Base-by-base conservation (phyloP, 2,113 vertebrate species). In the Saccopteryx leptura region DNA sequence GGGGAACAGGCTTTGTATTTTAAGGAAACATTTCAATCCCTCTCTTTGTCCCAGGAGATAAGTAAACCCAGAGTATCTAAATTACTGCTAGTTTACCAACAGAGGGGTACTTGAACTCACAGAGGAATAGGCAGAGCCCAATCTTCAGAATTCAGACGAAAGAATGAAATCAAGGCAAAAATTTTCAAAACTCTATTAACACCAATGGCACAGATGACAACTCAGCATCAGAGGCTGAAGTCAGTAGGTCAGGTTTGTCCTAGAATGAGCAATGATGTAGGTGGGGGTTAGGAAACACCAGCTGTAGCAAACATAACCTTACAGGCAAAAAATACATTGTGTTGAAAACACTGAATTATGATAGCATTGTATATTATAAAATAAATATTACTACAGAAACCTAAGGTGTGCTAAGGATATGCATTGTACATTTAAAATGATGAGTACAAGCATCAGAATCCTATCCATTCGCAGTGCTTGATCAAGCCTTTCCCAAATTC, bases 51-150 rank as follows among this genome's bases (percentile, higher is more conserved):
- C 0, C 24, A 65, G 46, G 46, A 74, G 58, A 11, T 28, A 18
- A 11, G 19, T 72, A 89, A 90, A 19, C 94, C 50, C 66, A 88
- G 71, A 80, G 80, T 61, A 65, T 18, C 31, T 31, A 31, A 81
- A 60, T 19, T 23, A 66, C 26, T 66, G 56, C 4, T n/a, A 76
- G 24, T 88, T 97, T 88, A 97, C 94, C 39, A 92, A 69, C 88
- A 84, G 18, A 93, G 92, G 88, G 88, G 92, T 39, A 39, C 81
- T 93, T 95, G 31, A 68, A 48, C 23, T 7, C 50, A 39, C 68
- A 88, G 28, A 80, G 39, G 54, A 21, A 85, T 75, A 93, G 13
- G 5, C 21, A 76, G 10, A 23, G 7, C 11, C 46, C 75, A 54
- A 18, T 46, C 23, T 63, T 78, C 46, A 68, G 33, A 65, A 90